A percentile compares a stretch with the other conserved stretches of the same genome.
These are phyloP conservation scores for Plectus sambesii DNA, from an alignment of 1,140 invertebrate genomes.

Conservation along the genomic window DNA sequence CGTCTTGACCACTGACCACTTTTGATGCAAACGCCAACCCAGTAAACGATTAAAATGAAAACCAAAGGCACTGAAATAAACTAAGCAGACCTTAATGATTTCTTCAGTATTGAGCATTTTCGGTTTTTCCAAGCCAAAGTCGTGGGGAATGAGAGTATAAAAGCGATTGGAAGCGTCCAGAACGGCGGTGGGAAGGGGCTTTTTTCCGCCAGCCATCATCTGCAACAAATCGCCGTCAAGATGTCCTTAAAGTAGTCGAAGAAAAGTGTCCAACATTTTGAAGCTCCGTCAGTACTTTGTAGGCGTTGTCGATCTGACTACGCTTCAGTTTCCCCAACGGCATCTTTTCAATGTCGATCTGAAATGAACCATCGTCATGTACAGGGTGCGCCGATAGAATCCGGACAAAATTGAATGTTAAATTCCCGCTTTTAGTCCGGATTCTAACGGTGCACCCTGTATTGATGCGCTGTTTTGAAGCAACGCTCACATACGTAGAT, in stretches of 20 bases:
- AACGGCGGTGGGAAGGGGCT: too few species aligned
- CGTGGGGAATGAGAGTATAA: constrained; percentile 85
- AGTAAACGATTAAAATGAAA: background rate
- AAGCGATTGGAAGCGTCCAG: constrained; percentile 79
- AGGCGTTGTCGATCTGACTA: constrained; percentile 75
- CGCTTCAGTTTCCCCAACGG: constrained; percentile 86
- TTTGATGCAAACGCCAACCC: too few species aligned
- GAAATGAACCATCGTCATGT: too few species aligned
- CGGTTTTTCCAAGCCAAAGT: constrained; percentile 68
- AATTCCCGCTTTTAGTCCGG: too few species aligned
- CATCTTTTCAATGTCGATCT: constrained; percentile 91
- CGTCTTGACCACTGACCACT: too few species aligned
- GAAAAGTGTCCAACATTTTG: constrained; percentile 53
- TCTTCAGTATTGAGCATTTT: constrained; percentile 65
- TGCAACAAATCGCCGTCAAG: constrained; percentile 40
- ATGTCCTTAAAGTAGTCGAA: constrained; percentile 2
- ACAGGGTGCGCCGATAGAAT: too few species aligned
- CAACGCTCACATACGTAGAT: too few species aligned
- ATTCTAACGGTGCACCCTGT: too few species aligned
- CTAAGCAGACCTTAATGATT: constrained; percentile 57
- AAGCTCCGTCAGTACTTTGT: constrained; percentile 65
- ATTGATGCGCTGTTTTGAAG: too few species aligned
- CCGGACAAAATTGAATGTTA: too few species aligned
- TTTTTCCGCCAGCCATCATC: constrained; percentile 49
- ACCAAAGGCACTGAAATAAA: constrained; percentile 15